A percentile compares a stretch with the other conserved stretches of the same genome.
phyloP scores from a whole-genome alignment of 1,140 invertebrate genomes.

The Acromyrmex heyeri region DNA sequence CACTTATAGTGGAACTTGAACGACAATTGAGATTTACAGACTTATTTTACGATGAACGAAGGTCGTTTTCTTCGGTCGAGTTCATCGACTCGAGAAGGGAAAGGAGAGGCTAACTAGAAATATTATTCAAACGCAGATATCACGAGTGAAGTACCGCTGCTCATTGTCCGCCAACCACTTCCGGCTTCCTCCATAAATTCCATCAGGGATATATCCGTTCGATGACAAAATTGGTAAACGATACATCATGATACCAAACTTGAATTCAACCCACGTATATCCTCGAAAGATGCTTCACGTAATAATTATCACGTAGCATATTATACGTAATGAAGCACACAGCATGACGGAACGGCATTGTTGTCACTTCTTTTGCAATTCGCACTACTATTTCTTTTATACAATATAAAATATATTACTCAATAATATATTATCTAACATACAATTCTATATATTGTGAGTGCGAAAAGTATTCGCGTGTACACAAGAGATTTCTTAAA shows the following conservation, averaged over 20 bases:
- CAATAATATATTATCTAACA: background rate
- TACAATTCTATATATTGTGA: too few species aligned
- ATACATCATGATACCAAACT: conserved; percentile 58
- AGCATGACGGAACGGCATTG: background rate
- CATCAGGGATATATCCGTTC: conserved; percentile 53
- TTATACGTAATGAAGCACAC: background rate
- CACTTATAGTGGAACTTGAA: background rate
- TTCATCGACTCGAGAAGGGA: conserved; percentile 1
- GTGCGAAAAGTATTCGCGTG: too few species aligned
- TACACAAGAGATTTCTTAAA: too few species aligned
- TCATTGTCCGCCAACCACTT: conserved; percentile 65
- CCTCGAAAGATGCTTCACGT: conserved; percentile 18
- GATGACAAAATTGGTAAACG: conserved; percentile 67
- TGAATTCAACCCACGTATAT: conserved; percentile 51
- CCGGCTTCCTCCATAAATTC: conserved; percentile 68
- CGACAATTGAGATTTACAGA: background rate
- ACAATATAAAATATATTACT: background rate
- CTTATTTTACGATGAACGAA: conserved; percentile 3
- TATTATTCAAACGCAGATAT: conserved; percentile 28
- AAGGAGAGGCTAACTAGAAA: background rate
- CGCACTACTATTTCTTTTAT: background rate
- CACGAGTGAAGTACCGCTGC: conserved; percentile 68
- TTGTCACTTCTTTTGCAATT: background rate
- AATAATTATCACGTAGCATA: background rate
- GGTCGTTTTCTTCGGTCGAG: conserved; percentile 9